A percentile compares a stretch with the other conserved stretches of the same genome.
These are phyloP conservation scores for Squalus acanthias DNA, from an alignment of 2,797 vertebrate genomes.

Conservation along the genomic window DNA sequence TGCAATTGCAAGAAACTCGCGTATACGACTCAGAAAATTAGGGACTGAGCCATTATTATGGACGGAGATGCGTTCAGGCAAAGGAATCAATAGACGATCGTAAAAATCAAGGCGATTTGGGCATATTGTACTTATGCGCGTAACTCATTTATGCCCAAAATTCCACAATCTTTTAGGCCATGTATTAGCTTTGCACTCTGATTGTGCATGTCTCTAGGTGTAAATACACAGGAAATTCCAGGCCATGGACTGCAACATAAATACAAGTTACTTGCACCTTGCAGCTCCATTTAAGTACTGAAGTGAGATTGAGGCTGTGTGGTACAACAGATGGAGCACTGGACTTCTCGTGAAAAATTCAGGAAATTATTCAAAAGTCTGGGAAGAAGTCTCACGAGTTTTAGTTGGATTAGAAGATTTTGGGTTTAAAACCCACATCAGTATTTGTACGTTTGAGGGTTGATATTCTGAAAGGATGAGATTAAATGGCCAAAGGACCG, in stretches of 20 bases:
- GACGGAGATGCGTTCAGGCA: neutral
- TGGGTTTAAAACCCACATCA: neutral
- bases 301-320: neutral
- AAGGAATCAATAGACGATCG: neutral
- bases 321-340: neutral
- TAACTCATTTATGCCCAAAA: neutral
- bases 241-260: neutral
- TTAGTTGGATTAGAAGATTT: neutral
- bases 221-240: neutral
- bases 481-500: neutral
- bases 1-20: neutral
- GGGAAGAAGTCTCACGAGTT: neutral
- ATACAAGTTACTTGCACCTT: neutral
- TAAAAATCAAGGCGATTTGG: neutral
- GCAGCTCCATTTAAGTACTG: neutral
- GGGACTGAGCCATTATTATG: neutral
- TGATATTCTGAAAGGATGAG: neutral
- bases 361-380: neutral
- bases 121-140: neutral
- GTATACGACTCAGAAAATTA: neutral
- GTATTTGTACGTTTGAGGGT: neutral
- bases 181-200: neutral
- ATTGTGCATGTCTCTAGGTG: neutral
- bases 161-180: neutral
- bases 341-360: neutral